Base-by-base conservation (phyloP, 2,113 vertebrate genomes). In the Chinchilla lanigera region DNA sequence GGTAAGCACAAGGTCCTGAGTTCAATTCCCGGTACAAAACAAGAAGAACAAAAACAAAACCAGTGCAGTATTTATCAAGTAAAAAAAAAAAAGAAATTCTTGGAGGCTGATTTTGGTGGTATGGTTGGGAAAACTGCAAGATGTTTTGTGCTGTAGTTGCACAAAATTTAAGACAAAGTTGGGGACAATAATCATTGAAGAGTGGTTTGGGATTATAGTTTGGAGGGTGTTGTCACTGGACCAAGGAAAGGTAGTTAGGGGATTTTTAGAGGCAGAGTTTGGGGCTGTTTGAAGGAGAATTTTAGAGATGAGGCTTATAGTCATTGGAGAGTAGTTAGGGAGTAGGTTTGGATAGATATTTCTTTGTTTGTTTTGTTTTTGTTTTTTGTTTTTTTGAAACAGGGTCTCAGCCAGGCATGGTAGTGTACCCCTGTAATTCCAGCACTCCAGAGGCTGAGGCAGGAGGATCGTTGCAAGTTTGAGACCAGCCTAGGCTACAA, bases 161-260 rank as follows among this genome's bases (percentile, higher is more conserved):
- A 87, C 20, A 19, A 80, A 73, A 93, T 93, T 93, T 93, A 93
- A 93, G 69, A 84, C 19, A 95, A 65, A 24, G 52, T 77, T 93
- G 52, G 28, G 9, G 41, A 38, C 24, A 71, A 38, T 71, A 71
- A n/a, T 38, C 22, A 84, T 80, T 97, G 60, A 92, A 87, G 4
- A 86, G 19, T 86, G 65, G 12, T 86, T 97, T 97, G 58, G 47
- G 54, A 10, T 65, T 60, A 33, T 60, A 75, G 58, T 92, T 93
- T 93, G 38, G 61, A 9, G 86, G 82, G 47, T 93, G 30, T 28
- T 94, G 77, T 81, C 93, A 26, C 78, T 77, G 58, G 38, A 91
- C 30, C 30, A 93, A 85, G 63, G 30, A 50, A 96, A 90, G 24
- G 35, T 71, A 73, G 65, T 63, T 86, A 95, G 65, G 12, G 11